Percentiles rank a stretch among this genome's conserved stretches.
phyloP scores from a whole-genome alignment of 2,888 invertebrate species.

The Leptinotarsa tumamoca region DNA sequence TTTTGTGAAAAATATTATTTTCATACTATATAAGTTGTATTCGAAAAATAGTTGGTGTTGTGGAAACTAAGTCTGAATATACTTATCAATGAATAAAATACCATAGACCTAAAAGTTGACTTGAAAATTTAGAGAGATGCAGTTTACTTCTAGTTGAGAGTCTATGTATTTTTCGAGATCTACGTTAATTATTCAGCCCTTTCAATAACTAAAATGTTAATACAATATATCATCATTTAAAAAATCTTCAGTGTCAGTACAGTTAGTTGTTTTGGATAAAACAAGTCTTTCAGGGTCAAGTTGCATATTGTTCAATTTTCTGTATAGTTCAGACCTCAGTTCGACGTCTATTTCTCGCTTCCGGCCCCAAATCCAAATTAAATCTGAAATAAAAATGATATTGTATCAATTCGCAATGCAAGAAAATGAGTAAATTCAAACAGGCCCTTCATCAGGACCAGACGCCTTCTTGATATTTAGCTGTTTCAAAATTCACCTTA shows the following conservation, averaged over 20 bases:
- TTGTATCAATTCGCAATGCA: neutral
- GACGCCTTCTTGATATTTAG: no score
- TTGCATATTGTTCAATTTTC: conserved; percentile 70
- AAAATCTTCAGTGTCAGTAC: conserved; percentile 61
- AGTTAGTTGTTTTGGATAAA: conserved; percentile 77
- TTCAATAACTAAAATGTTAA: neutral
- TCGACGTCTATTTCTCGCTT: conserved; percentile 74
- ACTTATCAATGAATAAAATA: no score
- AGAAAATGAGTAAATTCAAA: neutral
- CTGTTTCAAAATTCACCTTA: no score
- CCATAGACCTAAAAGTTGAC: neutral
- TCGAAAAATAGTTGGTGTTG: no score
- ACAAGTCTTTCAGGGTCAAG: conserved; percentile 79
- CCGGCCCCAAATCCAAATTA: conserved; percentile 80
- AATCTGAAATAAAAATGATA: conserved; percentile 68
- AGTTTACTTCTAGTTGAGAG: neutral
- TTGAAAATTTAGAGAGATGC: neutral
- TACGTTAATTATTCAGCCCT: neutral
- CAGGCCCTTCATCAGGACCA: no score
- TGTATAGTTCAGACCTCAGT: conserved; percentile 75
- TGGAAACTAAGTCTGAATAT: no score
- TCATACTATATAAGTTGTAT: no score
- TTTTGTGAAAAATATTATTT: no score
- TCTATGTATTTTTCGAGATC: neutral
- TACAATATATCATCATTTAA: conserved; percentile 19